These are phyloP conservation scores for Crypturellus undulatus DNA, from an alignment of 2,113 vertebrate species.

Conservation along the genomic window DNA sequence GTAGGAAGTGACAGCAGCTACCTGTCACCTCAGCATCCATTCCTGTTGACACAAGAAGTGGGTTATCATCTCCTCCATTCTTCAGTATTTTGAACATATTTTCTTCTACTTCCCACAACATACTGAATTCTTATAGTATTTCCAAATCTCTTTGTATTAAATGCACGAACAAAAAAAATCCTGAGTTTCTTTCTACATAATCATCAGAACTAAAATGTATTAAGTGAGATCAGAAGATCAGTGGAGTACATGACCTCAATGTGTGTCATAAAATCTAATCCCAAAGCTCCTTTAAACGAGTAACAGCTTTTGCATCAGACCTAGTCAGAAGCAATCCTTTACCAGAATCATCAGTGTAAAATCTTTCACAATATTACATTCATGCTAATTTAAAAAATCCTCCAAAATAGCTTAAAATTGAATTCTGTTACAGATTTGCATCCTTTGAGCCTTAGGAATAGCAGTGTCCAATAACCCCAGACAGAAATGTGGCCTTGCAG, in stretches of 20 bases:
- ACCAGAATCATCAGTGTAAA: background rate
- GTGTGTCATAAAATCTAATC: background rate
- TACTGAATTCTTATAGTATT: background rate
- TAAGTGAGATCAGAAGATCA: background rate
- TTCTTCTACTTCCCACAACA: background rate
- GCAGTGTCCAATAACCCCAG: background rate
- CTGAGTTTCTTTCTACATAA: background rate
- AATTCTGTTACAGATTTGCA: fast-evolving
- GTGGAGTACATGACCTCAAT: background rate
- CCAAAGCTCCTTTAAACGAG: background rate
- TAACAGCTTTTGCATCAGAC: background rate
- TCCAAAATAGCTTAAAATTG: background rate
- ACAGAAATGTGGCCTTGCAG: background rate
- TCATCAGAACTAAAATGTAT: background rate
- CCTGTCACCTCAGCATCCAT: background rate
- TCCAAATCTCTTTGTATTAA: background rate
- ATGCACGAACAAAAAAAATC: fast-evolving
- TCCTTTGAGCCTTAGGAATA: background rate
- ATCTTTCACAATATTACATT: background rate
- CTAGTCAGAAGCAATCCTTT: background rate
- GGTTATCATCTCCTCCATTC: background rate
- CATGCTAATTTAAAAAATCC: background rate
- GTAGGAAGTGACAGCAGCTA: background rate
- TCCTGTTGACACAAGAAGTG: background rate
- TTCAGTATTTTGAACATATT: background rate